Base-by-base conservation (phyloP, 2,797 vertebrate genomes). In the Diplodus puntazzo region DNA sequence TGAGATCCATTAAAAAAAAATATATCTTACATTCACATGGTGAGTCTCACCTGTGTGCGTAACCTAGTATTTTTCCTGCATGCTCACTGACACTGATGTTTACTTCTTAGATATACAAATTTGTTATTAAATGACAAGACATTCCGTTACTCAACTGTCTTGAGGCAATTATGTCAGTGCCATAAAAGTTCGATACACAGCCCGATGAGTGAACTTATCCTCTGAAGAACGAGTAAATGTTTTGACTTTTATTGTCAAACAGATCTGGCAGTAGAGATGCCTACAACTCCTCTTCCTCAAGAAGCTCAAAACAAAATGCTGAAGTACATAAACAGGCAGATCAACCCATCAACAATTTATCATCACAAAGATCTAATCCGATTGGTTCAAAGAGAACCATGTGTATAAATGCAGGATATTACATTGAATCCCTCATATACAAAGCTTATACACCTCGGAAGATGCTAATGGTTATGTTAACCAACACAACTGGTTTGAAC, bases 281-380 rank as follows among this genome's bases (percentile, higher is more conserved):
- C 34, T 52, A 48, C 13, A 49, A 52, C 8, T 5, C 14, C 1
- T 55, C 52, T 39, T 62, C 39, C 46, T 57, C 75, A n/a, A 49
- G 39, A 62, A 34, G 52, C 80, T 80, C 50, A 69, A 34, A 50
- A 76, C 34, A 48, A 85, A 85, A 39, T 39, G 39, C 0, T 9
- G 34, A 3, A 75, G 71, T 14, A 62, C 59, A 58, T 46, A 34
- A 74, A 64, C 60, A 69, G 43, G 12, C 16, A 4, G 20, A 49
- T 50, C 62, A 62, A 43, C 20, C 14, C 17, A 45, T 25, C 11
- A 21, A 48, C 2, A 13, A 48, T 52, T 39, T 53, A 14, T 66
- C 3, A 3, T 42, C 23, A 74, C 12, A 54, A 46, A 74, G 34
- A 60, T 42, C 13, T 18, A 58, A 20, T 62, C 16, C 46, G 16